Base-by-base conservation (phyloP, 2,888 invertebrate genomes). In the Machimus rusticus region DNA sequence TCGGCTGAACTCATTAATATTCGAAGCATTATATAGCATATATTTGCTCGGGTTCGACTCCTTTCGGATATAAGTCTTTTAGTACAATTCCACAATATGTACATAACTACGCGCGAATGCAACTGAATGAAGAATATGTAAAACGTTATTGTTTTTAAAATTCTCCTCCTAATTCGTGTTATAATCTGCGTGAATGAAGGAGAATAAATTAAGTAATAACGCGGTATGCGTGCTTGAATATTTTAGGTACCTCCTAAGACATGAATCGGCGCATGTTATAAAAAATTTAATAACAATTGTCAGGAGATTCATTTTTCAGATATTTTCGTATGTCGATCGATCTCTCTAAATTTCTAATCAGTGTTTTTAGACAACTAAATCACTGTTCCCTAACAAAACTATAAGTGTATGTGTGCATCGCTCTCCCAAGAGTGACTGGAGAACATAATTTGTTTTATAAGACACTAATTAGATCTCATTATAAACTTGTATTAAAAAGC, bases 1-100 rank as follows among this genome's bases (percentile, higher is more conserved):
- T 43, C 6, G 31, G 34, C 28, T 31, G 74, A 28, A 74, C 57
- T 85, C n/a, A 85, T 85, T 46, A 85, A 74, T 74, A 85, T 85
- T 85, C 85, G n/a, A 34, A 82, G 14, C 82, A 37, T 39, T 37
- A 82, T 39, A 55, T 66, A 16, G 23, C 57, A 31, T 51, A 46
- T 16, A 46, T 34, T n/a, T 55, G 5, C 8, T 43, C 57, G 66
- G 39, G 39, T 82, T 37, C 19, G 9, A 57, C n/a, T 51, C 51
- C 16, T n/a, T 57, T 19, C 19, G 34, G 23, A 57, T 82, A 82
- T 34, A 57, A 66, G 19, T 66, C 39, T 66, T 31, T 12, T 23
- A 31, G 28, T 9, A 14, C 19, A 14, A 31, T 46, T 79, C 28
- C 12, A 28, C 28, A 23, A 6, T 51, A 57, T 66, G 19, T 82